phyloP scores from a whole-genome alignment of 23 tunicate genomes.

The Oikopleura albicans region DNA sequence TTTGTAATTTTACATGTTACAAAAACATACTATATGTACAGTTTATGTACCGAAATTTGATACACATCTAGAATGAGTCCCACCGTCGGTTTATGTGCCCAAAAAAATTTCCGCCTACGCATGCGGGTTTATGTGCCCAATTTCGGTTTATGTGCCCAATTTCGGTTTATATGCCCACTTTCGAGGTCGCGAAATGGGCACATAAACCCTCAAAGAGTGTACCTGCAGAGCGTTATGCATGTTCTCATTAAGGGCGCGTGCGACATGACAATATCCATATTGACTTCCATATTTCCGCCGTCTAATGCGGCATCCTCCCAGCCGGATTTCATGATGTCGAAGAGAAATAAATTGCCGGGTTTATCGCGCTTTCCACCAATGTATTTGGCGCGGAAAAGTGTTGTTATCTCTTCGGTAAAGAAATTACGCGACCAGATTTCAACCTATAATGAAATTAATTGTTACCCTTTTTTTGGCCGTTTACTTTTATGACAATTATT shows the following conservation, averaged over 20 bases:
- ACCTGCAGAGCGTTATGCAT: constrained; percentile 14
- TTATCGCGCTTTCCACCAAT: neutral
- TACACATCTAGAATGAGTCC: no score
- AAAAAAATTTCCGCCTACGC: no score
- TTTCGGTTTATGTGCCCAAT: no score
- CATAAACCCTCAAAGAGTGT: neutral
- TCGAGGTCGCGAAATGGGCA: no score
- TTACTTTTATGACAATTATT: neutral
- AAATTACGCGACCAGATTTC: constrained; percentile 4
- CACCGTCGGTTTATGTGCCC: no score
- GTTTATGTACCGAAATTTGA: no score
- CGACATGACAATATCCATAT: neutral
- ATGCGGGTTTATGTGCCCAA: no score
- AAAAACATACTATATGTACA: no score
- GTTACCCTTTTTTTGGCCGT: neutral
- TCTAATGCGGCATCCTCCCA: constrained; percentile 2
- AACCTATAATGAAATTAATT: neutral
- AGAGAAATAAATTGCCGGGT: neutral
- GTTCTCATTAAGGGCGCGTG: constrained; percentile 15
- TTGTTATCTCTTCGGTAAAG: neutral
- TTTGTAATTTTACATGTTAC: no score
- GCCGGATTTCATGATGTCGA: constrained; percentile 4
- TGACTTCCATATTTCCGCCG: neutral
- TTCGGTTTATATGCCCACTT: no score
- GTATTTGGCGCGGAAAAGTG: neutral